Conservation (phyloP, 2,797 vertebrate genomes). For the Sarcophilus harrisii region DNA sequence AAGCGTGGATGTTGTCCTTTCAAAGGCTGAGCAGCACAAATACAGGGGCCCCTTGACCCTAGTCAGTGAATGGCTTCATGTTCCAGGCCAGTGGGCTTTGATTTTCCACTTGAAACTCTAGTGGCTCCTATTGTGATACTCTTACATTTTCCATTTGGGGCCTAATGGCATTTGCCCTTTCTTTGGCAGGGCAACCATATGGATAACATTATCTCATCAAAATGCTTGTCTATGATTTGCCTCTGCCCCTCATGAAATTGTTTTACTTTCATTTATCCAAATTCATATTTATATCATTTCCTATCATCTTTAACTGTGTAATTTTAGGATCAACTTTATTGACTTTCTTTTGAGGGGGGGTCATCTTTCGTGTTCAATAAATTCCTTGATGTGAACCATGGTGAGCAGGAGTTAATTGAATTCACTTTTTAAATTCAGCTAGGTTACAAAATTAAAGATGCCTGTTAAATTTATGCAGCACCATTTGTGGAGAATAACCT, state of each 20-base stretch:
- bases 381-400: conserved; percentile 33
- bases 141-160: conserved; percentile 38
- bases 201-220: conserved; percentile 58
- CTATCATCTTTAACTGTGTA: conserved; percentile 54
- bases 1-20: background rate
- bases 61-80: conserved; percentile 2
- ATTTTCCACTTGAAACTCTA: conserved; percentile 14
- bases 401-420: conserved; percentile 66
- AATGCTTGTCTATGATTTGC: conserved; percentile 43
- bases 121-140: conserved; percentile 1
- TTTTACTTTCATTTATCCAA: conserved; percentile 73
- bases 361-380: conserved; percentile 46
- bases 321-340: conserved; percentile 54
- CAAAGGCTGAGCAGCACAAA: background rate
- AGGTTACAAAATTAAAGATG: conserved; percentile 41
- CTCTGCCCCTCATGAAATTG: conserved; percentile 46
- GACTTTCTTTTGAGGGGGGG: conserved; percentile 39
- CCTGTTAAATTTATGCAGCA: background rate
- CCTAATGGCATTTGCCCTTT: conserved; percentile 61
- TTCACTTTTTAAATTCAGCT: conserved; percentile 49
- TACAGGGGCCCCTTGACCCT: background rate
- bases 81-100: background rate
- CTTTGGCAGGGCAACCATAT: conserved; percentile 26
- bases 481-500: too few species aligned
- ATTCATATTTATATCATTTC: conserved; percentile 74